phyloP scores from a whole-genome alignment of 2,888 invertebrate genomes.

The Falcaria lacertinaria region DNA sequence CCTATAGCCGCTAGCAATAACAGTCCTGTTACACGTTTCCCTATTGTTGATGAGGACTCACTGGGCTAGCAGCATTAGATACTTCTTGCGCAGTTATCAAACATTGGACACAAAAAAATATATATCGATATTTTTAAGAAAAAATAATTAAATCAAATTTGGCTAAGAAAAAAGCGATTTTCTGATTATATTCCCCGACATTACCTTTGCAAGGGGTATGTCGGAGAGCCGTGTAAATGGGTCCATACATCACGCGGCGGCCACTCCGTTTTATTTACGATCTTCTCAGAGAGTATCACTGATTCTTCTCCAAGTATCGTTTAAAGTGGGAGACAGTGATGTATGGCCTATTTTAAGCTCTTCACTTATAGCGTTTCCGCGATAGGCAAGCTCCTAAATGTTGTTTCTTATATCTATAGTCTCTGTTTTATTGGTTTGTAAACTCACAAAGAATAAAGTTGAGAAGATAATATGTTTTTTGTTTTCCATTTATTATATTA shows the following conservation, averaged over 20 bases:
- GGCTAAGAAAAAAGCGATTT: neutral
- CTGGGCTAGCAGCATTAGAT: too few relatives aligned
- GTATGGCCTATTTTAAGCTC: neutral
- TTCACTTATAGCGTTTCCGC: neutral
- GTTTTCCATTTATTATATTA: too few relatives aligned
- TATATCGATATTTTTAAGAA: too few relatives aligned
- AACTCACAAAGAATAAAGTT: too few relatives aligned
- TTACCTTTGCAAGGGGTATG: constrained; percentile 7
- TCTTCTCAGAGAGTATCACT: neutral
- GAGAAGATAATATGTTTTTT: too few relatives aligned
- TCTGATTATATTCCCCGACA: constrained; percentile 4
- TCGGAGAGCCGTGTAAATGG: constrained; percentile 25
- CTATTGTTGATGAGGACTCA: too few relatives aligned
- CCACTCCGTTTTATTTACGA: constrained; percentile 10
- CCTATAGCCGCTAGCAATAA: too few relatives aligned
- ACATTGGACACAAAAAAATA: too few relatives aligned
- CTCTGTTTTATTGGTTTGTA: neutral
- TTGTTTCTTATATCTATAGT: neutral
- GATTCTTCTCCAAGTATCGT: neutral
- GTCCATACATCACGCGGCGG: constrained; percentile 21
- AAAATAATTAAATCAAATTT: too few relatives aligned
- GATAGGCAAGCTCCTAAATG: neutral
- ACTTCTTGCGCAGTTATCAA: too few relatives aligned
- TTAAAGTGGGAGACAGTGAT: neutral
- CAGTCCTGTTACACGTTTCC: too few relatives aligned